A percentile compares a stretch with the other conserved stretches of the same genome.
These are phyloP conservation scores for Noctilio leporinus DNA, from an alignment of 2,113 vertebrate genomes.

Conservation along the genomic window DNA sequence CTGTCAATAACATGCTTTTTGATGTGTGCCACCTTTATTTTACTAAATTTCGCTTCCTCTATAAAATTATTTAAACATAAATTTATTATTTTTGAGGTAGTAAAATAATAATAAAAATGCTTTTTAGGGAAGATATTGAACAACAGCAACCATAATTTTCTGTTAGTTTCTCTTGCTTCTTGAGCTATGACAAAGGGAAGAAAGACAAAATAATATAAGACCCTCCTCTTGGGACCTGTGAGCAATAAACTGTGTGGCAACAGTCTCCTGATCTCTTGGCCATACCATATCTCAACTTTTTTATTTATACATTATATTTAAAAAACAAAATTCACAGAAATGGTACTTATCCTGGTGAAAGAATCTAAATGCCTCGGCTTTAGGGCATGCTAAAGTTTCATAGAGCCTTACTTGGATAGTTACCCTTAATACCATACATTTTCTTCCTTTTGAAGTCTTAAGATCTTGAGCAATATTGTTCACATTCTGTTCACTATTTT, in stretches of 20 bases:
- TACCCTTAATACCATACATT: not conserved
- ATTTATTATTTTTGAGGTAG: not conserved
- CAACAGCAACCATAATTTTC: not conserved
- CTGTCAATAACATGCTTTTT: not conserved
- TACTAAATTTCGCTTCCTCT: not conserved
- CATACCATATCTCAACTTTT: not conserved
- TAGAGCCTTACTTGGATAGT: not conserved
- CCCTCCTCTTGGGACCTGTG: not conserved
- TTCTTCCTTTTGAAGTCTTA: not conserved
- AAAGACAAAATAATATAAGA: not conserved
- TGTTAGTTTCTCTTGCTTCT: not conserved
- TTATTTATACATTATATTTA: not conserved
- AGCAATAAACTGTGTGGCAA: not conserved
- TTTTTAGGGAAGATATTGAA: not conserved
- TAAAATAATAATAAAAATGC: not conserved
- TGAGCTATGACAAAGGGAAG: not conserved
- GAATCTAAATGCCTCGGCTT: not conserved
- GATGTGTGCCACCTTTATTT: not conserved
- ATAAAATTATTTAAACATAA: not conserved
- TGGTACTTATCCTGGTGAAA: not conserved
- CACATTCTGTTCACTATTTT: not conserved
- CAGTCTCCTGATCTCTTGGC: not conserved
- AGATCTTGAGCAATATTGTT: not conserved
- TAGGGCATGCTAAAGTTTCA: not conserved
- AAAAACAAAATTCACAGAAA: not conserved